Conservation (phyloP, 1,140 invertebrate species). For the Paraescarpia echinospica region DNA sequence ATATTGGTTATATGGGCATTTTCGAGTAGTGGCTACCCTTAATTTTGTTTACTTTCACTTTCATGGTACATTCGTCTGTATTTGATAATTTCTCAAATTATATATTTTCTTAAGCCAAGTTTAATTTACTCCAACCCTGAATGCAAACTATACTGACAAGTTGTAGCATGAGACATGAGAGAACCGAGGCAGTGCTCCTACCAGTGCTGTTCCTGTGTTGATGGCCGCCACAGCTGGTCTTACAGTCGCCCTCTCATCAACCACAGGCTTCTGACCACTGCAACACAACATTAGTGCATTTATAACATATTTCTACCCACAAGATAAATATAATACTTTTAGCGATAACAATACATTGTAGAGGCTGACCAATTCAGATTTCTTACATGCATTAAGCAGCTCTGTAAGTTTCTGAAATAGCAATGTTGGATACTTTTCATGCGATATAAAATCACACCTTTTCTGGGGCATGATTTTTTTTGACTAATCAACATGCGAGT, state of each 20-base stretch:
- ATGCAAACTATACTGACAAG: too few relatives aligned
- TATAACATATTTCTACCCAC: background rate
- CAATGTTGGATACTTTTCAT: too few relatives aligned
- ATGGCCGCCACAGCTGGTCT: background rate
- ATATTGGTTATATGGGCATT: too few relatives aligned
- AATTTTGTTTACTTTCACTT: too few relatives aligned
- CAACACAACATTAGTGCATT: background rate
- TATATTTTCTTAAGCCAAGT: background rate
- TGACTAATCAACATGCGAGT: too few relatives aligned
- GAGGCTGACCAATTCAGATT: background rate
- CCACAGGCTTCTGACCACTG: background rate
- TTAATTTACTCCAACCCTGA: background rate
- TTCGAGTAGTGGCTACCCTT: too few relatives aligned
- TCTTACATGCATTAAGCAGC: background rate
- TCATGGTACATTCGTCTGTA: background rate
- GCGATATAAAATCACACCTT: too few relatives aligned
- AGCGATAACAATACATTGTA: background rate
- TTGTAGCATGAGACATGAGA: background rate
- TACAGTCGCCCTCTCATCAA: background rate
- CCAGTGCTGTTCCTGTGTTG: background rate
- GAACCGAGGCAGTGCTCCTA: background rate
- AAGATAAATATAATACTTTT: background rate
- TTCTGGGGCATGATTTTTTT: too few relatives aligned
- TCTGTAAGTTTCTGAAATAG: too few relatives aligned
- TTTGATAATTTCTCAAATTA: background rate